These are phyloP conservation scores for Tortricodes alternella DNA, from an alignment of 2,888 invertebrate species.

Conservation along the genomic window DNA sequence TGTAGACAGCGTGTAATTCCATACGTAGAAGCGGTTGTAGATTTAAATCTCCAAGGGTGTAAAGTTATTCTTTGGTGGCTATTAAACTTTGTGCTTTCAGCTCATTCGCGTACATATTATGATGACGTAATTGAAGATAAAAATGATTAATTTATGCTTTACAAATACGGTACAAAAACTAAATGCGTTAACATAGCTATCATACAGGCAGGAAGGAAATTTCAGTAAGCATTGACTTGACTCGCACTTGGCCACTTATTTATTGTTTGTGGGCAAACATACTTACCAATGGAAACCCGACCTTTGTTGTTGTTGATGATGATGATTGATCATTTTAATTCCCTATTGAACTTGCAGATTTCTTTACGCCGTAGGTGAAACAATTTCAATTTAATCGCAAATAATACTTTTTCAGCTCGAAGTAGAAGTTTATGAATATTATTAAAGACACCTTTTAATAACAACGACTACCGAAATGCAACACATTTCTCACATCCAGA, in stretches of 20 bases:
- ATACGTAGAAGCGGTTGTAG: no score
- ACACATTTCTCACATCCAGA: not conserved
- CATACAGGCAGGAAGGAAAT: no score
- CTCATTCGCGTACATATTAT: no score
- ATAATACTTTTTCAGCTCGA: slow-evolving; percentile 4
- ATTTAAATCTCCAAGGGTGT: no score
- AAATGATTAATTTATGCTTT: no score
- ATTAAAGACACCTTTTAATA: not conserved
- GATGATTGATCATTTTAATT: slow-evolving; percentile 83
- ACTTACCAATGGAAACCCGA: slow-evolving; percentile 79
- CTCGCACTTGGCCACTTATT: slow-evolving; percentile 61
- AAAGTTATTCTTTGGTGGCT: no score
- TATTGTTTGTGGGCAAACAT: slow-evolving; percentile 82
- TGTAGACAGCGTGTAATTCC: no score
- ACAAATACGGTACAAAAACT: no score
- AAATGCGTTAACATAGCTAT: no score
- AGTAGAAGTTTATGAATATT: not conserved
- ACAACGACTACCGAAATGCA: not conserved
- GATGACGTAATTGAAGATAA: no score
- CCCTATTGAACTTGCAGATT: slow-evolving; percentile 75
- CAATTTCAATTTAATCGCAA: slow-evolving; percentile 30
- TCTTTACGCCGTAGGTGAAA: slow-evolving; percentile 45
- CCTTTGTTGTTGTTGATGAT: slow-evolving; percentile 79
- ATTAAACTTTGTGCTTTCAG: no score
- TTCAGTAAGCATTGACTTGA: no score